Base-by-base conservation (phyloP, 1,140 invertebrate genomes). In the Wasmannia auropunctata region DNA sequence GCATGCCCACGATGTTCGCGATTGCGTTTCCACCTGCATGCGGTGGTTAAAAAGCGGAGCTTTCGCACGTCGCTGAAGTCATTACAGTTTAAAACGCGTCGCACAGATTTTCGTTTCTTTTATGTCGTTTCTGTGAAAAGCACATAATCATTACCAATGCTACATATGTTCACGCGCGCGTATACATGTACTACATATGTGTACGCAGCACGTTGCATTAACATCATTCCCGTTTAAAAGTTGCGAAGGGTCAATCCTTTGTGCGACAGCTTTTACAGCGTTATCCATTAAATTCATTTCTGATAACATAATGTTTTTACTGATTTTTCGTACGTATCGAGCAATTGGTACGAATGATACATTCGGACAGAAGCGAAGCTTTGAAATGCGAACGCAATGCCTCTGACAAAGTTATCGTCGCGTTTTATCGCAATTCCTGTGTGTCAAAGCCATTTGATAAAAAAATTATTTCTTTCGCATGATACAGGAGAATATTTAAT, bases 1-100 rank as follows among this genome's bases (percentile, higher is more conserved):
- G 25, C 79, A 14, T 25, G 79, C 37, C 54, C n/a, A 43, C 43
- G 28, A 3, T 51, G 46, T 49, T 31, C 43, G 37, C 81, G 37
- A 85, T 43, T 69, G 63, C 54, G 16, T 51, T 80, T 88, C 28
- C 54, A 77, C 25, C 56, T 77, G 54, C 40, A 28, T 4, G 19
- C 63, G 25, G 3, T 22, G 28, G 22, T 56, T 34, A 58, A 58
- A 81, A 70, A 85, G 81, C 25, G 34, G 31, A 37, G 65, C 40
- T 84, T 54, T 69, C 43, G 5, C 86, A 22, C 46, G 49, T 46
- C 19, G 51, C 11, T 28, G 31, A 51, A 79, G 54, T 87, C 49
- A 87, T 81, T 80, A 67, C 51, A 40, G 51, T 40, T 74, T 83
- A 46, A 83, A 83, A n/a, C 79, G 65, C 63, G 31, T 31, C 49